A percentile compares a stretch with the other conserved stretches of the same genome.
Conservation (phyloP, 1,140 invertebrate species). For the Linepithema humile region DNA sequence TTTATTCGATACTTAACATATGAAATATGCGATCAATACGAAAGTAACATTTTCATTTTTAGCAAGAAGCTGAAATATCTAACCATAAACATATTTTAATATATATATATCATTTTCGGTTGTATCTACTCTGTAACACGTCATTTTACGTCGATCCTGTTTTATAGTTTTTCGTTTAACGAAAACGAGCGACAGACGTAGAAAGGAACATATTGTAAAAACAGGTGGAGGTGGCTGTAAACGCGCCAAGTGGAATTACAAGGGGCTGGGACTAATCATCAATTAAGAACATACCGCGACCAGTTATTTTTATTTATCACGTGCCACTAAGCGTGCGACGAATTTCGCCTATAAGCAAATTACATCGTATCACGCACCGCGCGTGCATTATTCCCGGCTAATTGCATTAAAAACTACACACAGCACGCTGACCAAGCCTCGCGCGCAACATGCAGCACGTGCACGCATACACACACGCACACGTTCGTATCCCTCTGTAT, state of each 20-base stretch:
- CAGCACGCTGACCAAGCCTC: not conserved
- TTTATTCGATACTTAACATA: not conserved
- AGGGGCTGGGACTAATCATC: not conserved
- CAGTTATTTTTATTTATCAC: constrained; percentile 18
- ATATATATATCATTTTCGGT: no score
- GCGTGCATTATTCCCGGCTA: constrained; percentile 38
- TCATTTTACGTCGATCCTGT: not conserved
- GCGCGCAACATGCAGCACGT: not conserved
- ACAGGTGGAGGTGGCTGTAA: not conserved
- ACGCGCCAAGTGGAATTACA: constrained; percentile 2
- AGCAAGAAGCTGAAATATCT: not conserved
- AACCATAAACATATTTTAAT: no score
- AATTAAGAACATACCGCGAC: constrained; percentile 21
- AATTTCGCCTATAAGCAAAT: not conserved
- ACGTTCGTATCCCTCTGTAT: no score
- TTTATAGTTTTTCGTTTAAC: not conserved
- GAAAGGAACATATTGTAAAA: not conserved
- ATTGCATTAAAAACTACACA: constrained; percentile 50
- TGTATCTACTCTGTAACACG: not conserved
- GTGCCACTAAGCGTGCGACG: not conserved
- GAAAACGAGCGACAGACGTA: not conserved
- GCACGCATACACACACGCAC: not conserved
- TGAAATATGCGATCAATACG: not conserved
- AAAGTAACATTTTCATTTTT: constrained; percentile 1
- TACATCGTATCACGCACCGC: constrained; percentile 32